Evolutionary conservation across 2,797 vertebrate genomes (phyloP).

Genomic region (Propithecus perrieri): DNA sequence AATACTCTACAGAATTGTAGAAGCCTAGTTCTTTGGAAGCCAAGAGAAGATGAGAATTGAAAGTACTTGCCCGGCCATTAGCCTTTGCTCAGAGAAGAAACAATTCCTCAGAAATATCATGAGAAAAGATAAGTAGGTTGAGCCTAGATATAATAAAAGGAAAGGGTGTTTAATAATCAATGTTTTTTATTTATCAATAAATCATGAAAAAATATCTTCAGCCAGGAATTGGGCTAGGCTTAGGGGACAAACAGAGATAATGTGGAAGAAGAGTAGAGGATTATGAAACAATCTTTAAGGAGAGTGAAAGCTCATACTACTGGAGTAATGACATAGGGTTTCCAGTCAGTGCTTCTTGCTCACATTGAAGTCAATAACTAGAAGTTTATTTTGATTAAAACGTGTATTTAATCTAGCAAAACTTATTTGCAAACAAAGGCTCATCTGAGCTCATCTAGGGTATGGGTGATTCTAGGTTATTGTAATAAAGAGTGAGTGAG

Average conservation of each 20-base stretch:
- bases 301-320: background rate
- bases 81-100: background rate
- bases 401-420: background rate
- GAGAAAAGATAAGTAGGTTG: background rate
- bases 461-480: background rate
- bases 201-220: background rate
- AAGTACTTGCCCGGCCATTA: background rate
- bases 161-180: background rate
- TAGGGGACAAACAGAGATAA: background rate
- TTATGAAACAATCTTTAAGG: too few relatives aligned
- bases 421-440: background rate
- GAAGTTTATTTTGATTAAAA: background rate
- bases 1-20: too few relatives aligned
- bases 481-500: background rate
- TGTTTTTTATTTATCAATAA: background rate
- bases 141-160: background rate
- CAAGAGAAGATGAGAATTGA: background rate
- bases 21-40: too few relatives aligned
- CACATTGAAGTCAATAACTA: background rate
- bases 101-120: background rate
- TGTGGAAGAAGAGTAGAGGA: background rate
- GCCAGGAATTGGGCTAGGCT: too few relatives aligned
- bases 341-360: background rate
- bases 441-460: background rate
- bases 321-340: too few relatives aligned